Evolutionary conservation across 2,888 invertebrate genomes (phyloP).

Genomic region (Drosophila fungiperda): DNA sequence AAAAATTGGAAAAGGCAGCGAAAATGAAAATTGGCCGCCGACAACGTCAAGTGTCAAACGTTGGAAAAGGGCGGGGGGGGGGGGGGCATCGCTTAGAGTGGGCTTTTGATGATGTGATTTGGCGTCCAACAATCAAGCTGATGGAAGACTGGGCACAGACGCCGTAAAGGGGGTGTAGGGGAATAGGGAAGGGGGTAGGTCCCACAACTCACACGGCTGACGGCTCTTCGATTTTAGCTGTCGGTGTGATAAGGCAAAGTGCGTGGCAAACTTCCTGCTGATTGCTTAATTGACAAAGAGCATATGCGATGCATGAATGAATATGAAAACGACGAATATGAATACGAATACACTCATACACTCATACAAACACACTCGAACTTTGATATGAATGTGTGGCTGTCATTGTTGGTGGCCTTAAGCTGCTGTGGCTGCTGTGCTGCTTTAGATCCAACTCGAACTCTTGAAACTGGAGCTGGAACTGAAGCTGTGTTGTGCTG

Average conservation of each 20-base stretch:
- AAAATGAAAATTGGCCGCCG: constrained; percentile 66
- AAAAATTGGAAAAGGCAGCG: constrained; percentile 53
- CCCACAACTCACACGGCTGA: not conserved
- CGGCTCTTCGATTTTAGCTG: constrained; percentile 13
- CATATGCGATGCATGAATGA: constrained; percentile 80
- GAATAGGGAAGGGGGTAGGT: not conserved
- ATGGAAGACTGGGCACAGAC: not conserved
- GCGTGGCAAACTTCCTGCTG: constrained; percentile 80
- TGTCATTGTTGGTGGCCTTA: constrained; percentile 79
- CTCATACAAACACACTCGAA: constrained; percentile 1
- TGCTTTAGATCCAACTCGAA: not conserved
- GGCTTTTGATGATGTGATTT: constrained; percentile 72
- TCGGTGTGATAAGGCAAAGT: constrained; percentile 71
- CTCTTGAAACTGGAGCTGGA: constrained; percentile 14
- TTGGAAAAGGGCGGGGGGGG: not conserved
- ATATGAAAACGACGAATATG: constrained; percentile 46
- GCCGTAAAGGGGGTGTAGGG: not conserved
- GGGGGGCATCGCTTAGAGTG: constrained; percentile 31
- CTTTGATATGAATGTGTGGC: constrained; percentile 11
- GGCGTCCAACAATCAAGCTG: constrained; percentile 23
- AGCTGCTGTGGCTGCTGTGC: constrained; percentile 54
- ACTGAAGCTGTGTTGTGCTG: constrained; percentile 15
- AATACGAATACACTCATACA: constrained; percentile 13
- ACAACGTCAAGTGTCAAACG: constrained; percentile 67
- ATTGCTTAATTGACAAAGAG: constrained; percentile 81